Base-by-base conservation (phyloP, 2,113 vertebrate species). In the Burhinus oedicnemus region DNA sequence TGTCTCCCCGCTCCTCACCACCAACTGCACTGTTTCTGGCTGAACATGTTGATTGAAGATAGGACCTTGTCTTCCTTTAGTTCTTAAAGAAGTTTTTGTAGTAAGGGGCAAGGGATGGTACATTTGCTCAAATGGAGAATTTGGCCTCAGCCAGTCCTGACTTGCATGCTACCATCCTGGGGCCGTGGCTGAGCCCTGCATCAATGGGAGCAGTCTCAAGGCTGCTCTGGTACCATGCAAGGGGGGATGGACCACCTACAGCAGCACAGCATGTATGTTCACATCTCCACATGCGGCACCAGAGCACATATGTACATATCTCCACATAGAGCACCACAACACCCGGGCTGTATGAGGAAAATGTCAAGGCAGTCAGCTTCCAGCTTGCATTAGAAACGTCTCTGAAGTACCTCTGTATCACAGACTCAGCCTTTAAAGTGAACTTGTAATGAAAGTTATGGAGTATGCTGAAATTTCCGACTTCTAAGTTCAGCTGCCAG, bases 21-120 rank as follows among this genome's bases (percentile, higher is more conserved):
- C 0, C 60, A 40, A 4, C 34, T 1, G 1, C 15, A 40, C 32
- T 58, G 25, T 38, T 72, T 57, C 66, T 29, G 21, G 38, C 3
- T 54, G 16, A 38, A 42, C 18, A 2, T 9, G 21, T 25, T 42
- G 29, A 42, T 42, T 64, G 74, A 64, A 51, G 40, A 25, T 32
- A 79, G 54, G 42, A 57, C 17, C 32, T 57, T 66, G 8, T 55
- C 30, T 77, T 87, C 51, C 12, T 51, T 38, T 27, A 45, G 25
- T n/a, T 79, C 25, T 69, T 74, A 57, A 18, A 30, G 23, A 68
- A 45, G 17, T 19, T 68, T 80, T 74, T 79, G 47, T 49, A 1
- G 0, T 8, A 22, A 79, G 15, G 36, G 32, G 13, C 44, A 70
- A 29, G 44, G n/a, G 38, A 29, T 71, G 17, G 22, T 86, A 20